Evolutionary conservation across 2,888 invertebrate species (phyloP), one percentile per base, ranked within the genome.

Genomic region (Calliopum simillimum): DNA sequence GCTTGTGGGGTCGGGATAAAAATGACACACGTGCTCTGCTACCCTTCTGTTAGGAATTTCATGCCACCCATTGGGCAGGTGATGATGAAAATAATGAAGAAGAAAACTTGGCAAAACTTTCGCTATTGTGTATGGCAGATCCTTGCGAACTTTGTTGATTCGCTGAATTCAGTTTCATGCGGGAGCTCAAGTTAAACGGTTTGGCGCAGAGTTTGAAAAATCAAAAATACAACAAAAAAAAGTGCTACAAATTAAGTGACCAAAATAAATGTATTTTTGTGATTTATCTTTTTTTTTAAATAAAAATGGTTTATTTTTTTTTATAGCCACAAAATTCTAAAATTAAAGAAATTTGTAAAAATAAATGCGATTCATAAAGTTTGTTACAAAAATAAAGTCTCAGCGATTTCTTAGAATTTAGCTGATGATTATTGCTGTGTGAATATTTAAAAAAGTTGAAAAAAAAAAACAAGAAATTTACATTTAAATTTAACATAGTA

Each of bases 1-100:
- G n/a, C 33, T 13, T 47, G n/a, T 46, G 64, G 59, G 23, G 63
- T 43, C 51, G 70, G 55, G 58, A 75, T 76, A 75, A 80, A 79
- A 79, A 79, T 78, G 75, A 74, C 71, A 80, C 80, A 80, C 81
- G 81, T 81, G 81, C 68, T 61, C 46, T 33, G 33, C 33, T 6
- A 33, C 23, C 14, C n/a, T 13, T 16, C 12, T 51, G 68, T 67
- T 67, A 55, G 61, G 49, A 66, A 49, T 47, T 69, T 63, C 41
- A 46, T 79, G 78, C 84, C 83, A 77, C 83, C 83, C 81, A 77
- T 78, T 77, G 83, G 75, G 80, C 78, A 78, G 80, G 77, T 80
- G 72, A 68, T 80, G 72, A 68, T 70, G 65, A 58, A 61, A 55
- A 63, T 44, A 44, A 64, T 67, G 33, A 33, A 25, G 55, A 33